These are phyloP conservation scores for Erebia ligea DNA, from an alignment of 2,888 invertebrate genomes.

Conservation along the genomic window DNA sequence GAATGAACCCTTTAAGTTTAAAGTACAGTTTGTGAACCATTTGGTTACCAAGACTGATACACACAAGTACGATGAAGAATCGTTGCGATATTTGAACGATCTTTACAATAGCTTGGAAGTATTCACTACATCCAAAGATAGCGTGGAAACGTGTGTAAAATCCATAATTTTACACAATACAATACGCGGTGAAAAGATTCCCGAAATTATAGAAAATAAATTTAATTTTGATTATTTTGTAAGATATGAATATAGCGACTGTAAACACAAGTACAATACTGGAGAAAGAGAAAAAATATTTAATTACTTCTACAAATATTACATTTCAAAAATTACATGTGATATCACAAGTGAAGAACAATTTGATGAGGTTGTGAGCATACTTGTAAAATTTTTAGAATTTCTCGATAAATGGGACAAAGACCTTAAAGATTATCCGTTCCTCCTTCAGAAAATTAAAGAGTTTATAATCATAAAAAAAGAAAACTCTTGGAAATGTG, in stretches of 20 bases:
- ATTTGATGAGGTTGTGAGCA: conserved; percentile 41
- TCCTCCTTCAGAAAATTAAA: conserved; percentile 50
- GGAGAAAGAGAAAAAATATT: conserved; percentile 57
- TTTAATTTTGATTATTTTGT: conserved; percentile 46
- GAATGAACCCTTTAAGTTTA: conserved; percentile 50
- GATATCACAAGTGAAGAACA: conserved; percentile 46
- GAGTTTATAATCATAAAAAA: conserved; percentile 50
- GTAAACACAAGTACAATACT: conserved; percentile 46
- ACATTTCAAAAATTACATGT: conserved; percentile 45
- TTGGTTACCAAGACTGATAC: conserved; percentile 49
- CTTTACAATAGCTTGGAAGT: conserved; percentile 56
- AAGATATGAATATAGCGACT: background rate
- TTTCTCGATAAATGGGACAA: conserved; percentile 60
- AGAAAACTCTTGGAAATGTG: conserved; percentile 46
- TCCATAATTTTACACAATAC: conserved; percentile 54
- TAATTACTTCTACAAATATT: conserved; percentile 51
- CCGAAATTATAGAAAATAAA: conserved; percentile 55
- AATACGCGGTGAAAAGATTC: conserved; percentile 49
- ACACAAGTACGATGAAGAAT: conserved; percentile 51
- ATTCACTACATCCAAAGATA: conserved; percentile 50
- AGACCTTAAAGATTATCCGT: conserved; percentile 50
- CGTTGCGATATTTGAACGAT: conserved; percentile 59
- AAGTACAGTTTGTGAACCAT: conserved; percentile 50
- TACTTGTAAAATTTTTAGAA: conserved; percentile 47
- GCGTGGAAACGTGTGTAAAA: conserved; percentile 54